phyloP scores from a whole-genome alignment of 37 sponge, comb jelly and placozoan genomes.

The Crambe crambe region DNA sequence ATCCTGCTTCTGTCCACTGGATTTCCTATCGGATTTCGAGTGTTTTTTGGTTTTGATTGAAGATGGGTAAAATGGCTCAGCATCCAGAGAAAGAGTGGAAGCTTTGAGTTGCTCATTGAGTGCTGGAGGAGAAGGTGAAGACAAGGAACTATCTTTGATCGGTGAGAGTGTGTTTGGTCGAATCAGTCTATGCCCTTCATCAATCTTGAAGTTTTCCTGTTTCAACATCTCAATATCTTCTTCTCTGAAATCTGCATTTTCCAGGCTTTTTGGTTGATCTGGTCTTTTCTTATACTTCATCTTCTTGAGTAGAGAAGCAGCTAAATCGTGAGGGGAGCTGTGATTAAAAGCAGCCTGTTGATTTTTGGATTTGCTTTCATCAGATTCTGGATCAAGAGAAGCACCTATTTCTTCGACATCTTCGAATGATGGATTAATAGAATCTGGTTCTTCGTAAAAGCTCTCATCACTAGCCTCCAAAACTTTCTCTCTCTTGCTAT shows the following conservation, averaged over 20 bases:
- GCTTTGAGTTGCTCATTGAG: neutral
- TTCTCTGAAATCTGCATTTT: neutral
- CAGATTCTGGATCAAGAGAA: conserved; percentile 7
- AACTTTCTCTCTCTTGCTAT: neutral
- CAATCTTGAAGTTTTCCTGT: neutral
- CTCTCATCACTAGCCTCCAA: neutral
- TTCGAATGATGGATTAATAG: neutral
- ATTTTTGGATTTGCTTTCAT: neutral
- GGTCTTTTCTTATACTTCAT: neutral
- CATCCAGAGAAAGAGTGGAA: conserved; percentile 47
- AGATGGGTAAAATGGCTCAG: conserved; percentile 50
- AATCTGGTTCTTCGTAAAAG: neutral
- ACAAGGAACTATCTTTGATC: neutral
- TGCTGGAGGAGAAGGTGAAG: neutral
- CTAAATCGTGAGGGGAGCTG: conserved; percentile 63
- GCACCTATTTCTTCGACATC: too few species aligned
- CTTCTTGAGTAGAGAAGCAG: conserved; percentile 52
- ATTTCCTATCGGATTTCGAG: neutral
- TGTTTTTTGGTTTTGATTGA: conserved; percentile 10
- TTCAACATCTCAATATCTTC: neutral
- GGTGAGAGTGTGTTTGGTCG: neutral
- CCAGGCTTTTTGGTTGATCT: neutral
- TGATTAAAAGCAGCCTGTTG: neutral
- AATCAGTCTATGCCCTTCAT: neutral
- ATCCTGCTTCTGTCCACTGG: neutral